Conservation (phyloP, 1,140 invertebrate species). For the Drosophila bocqueti region DNA sequence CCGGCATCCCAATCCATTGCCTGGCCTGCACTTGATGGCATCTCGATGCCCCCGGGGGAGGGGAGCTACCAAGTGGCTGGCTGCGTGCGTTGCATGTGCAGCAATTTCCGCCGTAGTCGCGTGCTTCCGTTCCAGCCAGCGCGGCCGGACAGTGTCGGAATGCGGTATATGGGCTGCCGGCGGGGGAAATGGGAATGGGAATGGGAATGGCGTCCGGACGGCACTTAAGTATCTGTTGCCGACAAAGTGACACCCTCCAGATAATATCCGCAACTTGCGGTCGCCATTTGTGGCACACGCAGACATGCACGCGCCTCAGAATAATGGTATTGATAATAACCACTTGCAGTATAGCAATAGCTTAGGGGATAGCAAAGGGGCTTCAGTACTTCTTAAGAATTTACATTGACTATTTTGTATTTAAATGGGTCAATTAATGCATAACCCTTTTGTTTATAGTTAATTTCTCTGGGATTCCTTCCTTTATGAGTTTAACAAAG, state of each 20-base stretch:
- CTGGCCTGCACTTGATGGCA: constrained; percentile 41
- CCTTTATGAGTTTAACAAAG: too few species aligned
- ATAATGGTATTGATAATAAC: constrained; percentile 52
- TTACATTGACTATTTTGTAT: not conserved
- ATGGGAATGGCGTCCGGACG: constrained; percentile 39
- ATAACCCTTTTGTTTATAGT: too few species aligned
- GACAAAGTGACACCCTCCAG: constrained; percentile 60
- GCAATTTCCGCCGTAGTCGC: constrained; percentile 76
- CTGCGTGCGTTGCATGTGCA: constrained; percentile 76
- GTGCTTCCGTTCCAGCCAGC: constrained; percentile 67
- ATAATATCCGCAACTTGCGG: constrained; percentile 73
- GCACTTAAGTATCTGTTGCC: constrained; percentile 78
- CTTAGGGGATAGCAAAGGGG: not conserved
- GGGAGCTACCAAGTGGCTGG: constrained; percentile 33
- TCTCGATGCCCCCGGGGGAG: constrained; percentile 6
- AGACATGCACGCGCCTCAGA: constrained; percentile 8
- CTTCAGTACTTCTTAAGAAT: not conserved
- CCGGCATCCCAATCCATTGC: constrained; percentile 23
- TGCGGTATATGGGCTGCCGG: constrained; percentile 7
- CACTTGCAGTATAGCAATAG: constrained; percentile 6
- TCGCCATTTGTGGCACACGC: constrained; percentile 27
- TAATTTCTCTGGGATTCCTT: too few species aligned
- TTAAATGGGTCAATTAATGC: not conserved
- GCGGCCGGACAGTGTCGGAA: constrained; percentile 32
- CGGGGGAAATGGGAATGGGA: constrained; percentile 9